Evolutionary conservation across 1,140 invertebrate genomes (phyloP).

Genomic region (Popillia japonica): DNA sequence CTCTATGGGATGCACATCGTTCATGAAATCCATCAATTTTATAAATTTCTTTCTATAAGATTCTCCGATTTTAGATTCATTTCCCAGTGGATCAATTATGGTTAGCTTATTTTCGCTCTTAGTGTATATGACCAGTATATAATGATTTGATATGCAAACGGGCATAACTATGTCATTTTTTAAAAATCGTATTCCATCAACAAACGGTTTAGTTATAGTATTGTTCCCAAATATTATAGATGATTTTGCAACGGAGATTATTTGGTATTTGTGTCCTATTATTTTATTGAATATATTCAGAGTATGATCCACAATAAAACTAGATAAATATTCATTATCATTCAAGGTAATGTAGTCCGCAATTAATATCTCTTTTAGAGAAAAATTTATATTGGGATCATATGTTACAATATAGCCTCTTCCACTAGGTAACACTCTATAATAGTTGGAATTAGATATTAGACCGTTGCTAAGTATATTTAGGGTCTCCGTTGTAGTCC

Average conservation of each 20-base stretch:
- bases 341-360: conserved; percentile 35
- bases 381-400: conserved; percentile 29
- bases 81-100: not conserved
- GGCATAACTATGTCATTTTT: conserved; percentile 14
- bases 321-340: conserved; percentile 9
- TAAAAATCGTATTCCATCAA: conserved; percentile 23
- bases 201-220: not conserved
- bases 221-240: not conserved
- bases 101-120: not conserved
- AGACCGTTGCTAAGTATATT: not conserved
- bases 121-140: not conserved
- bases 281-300: conserved; percentile 38
- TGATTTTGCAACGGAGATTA: not conserved
- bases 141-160: conserved; percentile 6
- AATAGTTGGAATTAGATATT: conserved; percentile 17
- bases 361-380: conserved; percentile 18
- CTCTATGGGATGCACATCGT: not conserved
- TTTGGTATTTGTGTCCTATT: not conserved
- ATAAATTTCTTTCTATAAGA: not conserved
- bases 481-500: not conserved
- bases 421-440: conserved; percentile 22
- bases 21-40: conserved; percentile 1
- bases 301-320: conserved; percentile 39
- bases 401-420: conserved; percentile 23
- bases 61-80: not conserved